Evolutionary conservation across 2,797 vertebrate genomes (phyloP), one percentile per base, ranked within the genome.

Genomic region (Columba guinea): DNA sequence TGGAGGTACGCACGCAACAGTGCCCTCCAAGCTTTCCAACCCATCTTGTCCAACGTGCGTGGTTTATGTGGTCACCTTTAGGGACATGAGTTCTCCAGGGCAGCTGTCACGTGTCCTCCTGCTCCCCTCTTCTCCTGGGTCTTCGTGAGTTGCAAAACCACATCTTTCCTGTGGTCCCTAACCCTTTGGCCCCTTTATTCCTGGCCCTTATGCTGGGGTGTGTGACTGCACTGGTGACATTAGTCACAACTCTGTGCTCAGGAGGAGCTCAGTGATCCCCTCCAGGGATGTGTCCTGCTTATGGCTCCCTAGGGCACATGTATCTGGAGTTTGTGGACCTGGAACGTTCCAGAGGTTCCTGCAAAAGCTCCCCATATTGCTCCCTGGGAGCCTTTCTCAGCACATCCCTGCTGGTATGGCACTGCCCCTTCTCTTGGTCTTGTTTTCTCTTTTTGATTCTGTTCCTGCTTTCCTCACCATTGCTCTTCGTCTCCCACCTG

Each of bases 51-150:
- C 41, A 58, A n/a, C 14, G 27, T 1, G 0, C 39, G 62, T 22
- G 5, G 20, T 90, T 94, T 53, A 70, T 6, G 1, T 34, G 60
- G 44, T 76, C 81, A 58, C 41, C 49, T 80, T 83, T 48, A 75
- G 82, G 56, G 41, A 91, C 8, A 3, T 32, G 35, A 17, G 46
- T 71, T 82, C 55, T 71, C 41, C 35, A n/a, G 46, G 65, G 48
- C 69, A 68, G 17, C 48, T 67, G 27, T 55, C 1, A 0, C 1
- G 0, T 41, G n/a, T 79, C 32, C 13, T 64, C 13, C 62, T 46
- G 27, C 62, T 87, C 35, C 16, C 69, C n/a, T 79, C 21, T 49
- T 35, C 28, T 76, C 13, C 23, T 76, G 35, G 27, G 16, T 73
- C 75, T 67, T 76, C 0, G 0, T 62, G 34, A 3, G 3, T 30